Conservation (phyloP, 1,140 invertebrate genomes). For the Eriocheir sinensis region DNA sequence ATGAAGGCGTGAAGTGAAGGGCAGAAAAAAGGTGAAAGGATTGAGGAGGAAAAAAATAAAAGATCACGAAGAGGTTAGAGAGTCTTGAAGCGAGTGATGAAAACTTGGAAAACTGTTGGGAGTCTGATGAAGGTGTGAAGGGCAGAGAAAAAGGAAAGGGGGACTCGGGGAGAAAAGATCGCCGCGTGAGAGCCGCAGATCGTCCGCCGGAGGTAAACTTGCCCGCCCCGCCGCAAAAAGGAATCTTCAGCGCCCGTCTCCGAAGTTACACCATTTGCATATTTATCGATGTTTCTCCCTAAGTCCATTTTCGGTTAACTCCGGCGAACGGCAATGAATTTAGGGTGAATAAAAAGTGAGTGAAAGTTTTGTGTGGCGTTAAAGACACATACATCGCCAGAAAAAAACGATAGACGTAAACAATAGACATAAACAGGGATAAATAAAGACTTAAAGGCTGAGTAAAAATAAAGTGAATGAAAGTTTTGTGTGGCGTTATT, state of each 20-base stretch:
- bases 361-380: background rate
- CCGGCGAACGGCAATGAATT: background rate
- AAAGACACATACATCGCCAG: too few species aligned
- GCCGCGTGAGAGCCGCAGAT: background rate
- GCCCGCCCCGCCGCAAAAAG: background rate
- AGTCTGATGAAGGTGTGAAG: background rate
- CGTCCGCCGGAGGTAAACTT: background rate
- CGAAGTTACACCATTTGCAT: background rate
- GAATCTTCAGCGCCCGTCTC: constrained; percentile 9
- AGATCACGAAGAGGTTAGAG: too few species aligned
- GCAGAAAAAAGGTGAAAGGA: too few species aligned
- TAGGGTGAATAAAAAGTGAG: background rate
- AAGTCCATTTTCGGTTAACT: background rate
- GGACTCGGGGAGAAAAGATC: background rate
- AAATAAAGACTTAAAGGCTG: too few species aligned
- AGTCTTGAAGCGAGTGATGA: background rate
- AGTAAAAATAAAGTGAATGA: too few species aligned
- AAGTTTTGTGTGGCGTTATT: too few species aligned
- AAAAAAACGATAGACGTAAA: too few species aligned
- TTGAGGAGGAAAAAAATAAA: too few species aligned
- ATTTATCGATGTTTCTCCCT: background rate
- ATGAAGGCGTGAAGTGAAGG: too few species aligned
- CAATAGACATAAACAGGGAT: too few species aligned
- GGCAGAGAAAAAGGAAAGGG: too few species aligned
- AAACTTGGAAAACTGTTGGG: background rate